Evolutionary conservation across 2,888 invertebrate species (phyloP), one percentile per base, ranked within the genome.

Genomic region (Leptogaster cylindrica): DNA sequence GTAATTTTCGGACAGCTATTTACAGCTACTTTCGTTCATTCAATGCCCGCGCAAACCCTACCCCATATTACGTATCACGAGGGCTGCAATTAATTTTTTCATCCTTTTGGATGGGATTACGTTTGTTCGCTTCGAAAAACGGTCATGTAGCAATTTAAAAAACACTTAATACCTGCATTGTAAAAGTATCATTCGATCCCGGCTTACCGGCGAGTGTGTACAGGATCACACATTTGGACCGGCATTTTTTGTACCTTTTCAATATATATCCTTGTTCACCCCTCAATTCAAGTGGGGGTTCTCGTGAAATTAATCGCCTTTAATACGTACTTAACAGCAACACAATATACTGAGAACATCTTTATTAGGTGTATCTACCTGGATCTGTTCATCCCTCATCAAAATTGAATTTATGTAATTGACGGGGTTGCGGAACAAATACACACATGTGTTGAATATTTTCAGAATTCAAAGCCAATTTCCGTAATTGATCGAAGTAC

Each of bases 241-340:
- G 14, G 3, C 25, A 18, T 5, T 18, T 31, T 64, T 48, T 46
- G 44, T 46, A 14, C 18, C 14, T 23, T n/a, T 20, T 8, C 20
- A 31, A 33, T 48, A 48, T 64, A 33, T 33, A 23, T 8, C 20
- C 14, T 46, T 16, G 8, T 7, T 18, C 33, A 64, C 23, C 64
- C 48, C 64, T 64, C 44, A 12, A 16, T 50, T 18, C 5, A 44
- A 28, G 23, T 50, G 39, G 27, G 66, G 50, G 41, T 65, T 28
- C 64, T 70, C 33, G 67, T 39, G 48, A 67, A 44, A 64, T 66
- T 73, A 72, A 73, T 73, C 73, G 71, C 68, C 69, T 71, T 71
- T 73, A 73, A 72, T 72, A 69, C 70, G 50, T 69, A 72, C 72
- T 73, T 72, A 72, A 72, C 71, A 46, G 67, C 68, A 71, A 71